Conservation (phyloP, 2,888 invertebrate genomes). For the Mythimna impura region DNA sequence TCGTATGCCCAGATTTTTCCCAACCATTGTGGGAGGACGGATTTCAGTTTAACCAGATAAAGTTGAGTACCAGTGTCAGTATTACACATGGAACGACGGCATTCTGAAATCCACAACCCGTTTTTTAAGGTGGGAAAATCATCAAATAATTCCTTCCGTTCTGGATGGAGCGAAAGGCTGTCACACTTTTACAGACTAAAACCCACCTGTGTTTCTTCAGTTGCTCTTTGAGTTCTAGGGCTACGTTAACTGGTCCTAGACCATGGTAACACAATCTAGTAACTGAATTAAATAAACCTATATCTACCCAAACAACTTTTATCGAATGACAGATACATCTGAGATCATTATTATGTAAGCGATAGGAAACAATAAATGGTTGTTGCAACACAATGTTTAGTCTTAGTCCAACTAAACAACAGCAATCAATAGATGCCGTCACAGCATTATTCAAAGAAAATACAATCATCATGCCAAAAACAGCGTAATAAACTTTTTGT, state of each 20-base stretch:
- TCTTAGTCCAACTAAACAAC: neutral
- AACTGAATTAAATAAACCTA: neutral
- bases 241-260: no score
- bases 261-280: no score
- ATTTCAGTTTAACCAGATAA: neutral
- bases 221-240: no score
- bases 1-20: no score
- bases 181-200: no score
- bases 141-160: no score
- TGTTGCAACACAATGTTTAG: neutral
- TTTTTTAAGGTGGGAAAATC: no score
- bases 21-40: neutral
- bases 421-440: conserved; percentile 5
- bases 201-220: no score
- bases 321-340: neutral
- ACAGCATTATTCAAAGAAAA: neutral
- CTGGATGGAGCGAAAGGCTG: no score
- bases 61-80: neutral
- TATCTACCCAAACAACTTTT: neutral
- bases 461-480: conserved; percentile 25
- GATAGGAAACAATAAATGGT: conserved; percentile 21
- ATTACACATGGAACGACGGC: neutral
- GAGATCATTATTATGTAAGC: conserved; percentile 15
- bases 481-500: conserved; percentile 43
- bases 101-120: neutral